A percentile compares a stretch with the other conserved stretches of the same genome.
Evolutionary conservation across 2,888 invertebrate genomes (phyloP).

Genomic region (Mesorhabditis spiculigera): DNA sequence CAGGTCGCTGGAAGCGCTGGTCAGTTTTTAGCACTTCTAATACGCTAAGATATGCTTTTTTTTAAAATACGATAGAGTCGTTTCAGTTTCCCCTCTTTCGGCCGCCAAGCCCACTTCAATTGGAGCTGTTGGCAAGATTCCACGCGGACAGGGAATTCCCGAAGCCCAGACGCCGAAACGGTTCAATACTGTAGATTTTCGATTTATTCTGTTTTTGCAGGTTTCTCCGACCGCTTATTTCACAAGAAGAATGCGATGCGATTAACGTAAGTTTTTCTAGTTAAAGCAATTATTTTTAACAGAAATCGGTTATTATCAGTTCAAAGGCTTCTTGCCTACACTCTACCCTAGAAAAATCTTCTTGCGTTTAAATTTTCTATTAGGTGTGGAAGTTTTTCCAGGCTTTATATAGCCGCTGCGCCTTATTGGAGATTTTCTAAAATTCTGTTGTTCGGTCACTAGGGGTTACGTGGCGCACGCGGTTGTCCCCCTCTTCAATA

Average conservation of each 20-base stretch:
- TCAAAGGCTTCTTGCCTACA: too few species aligned
- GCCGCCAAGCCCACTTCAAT: constrained; percentile 32
- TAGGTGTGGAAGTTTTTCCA: too few species aligned
- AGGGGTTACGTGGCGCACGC: too few species aligned
- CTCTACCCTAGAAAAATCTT: too few species aligned
- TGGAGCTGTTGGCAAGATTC: constrained; percentile 44
- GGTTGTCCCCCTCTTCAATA: too few species aligned
- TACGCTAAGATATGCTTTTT: constrained; percentile 13
- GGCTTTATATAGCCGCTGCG: too few species aligned
- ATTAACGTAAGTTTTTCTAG: constrained; percentile 44
- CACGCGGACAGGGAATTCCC: constrained; percentile 39
- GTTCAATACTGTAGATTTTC: background rate
- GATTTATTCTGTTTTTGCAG: background rate
- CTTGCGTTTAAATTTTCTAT: too few species aligned
- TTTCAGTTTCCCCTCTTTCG: background rate
- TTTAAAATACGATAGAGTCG: background rate
- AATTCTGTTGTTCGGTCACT: too few species aligned
- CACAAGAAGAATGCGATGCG: constrained; percentile 49
- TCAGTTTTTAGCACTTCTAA: background rate
- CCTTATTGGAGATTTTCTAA: too few species aligned
- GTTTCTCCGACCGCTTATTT: constrained; percentile 40
- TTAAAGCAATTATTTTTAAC: background rate
- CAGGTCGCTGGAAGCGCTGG: constrained; percentile 9
- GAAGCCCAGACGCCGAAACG: constrained; percentile 34
- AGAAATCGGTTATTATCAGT: background rate